phyloP scores from a whole-genome alignment of 1,140 invertebrate species.

The Zaprionus nigranus region DNA sequence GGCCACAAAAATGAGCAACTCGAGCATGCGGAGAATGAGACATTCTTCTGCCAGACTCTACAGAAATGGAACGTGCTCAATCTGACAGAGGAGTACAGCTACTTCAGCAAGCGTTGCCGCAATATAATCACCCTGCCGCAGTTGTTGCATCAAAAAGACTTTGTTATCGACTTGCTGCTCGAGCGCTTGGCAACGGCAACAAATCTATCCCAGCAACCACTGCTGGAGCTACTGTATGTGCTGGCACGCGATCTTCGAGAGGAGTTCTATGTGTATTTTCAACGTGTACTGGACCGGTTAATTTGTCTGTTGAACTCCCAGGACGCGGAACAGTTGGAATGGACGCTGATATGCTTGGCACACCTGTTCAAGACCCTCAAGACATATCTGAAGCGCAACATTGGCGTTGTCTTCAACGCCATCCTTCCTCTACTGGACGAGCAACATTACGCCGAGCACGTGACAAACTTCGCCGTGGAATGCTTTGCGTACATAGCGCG shows the following conservation, averaged over 20 bases:
- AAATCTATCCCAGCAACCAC: slow-evolving; percentile 90
- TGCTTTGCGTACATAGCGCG: slow-evolving; percentile 96
- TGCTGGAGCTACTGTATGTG: slow-evolving; percentile 94
- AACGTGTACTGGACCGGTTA: slow-evolving; percentile 88
- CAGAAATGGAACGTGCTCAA: slow-evolving; percentile 95
- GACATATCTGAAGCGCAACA: slow-evolving; percentile 92
- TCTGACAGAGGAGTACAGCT: slow-evolving; percentile 91
- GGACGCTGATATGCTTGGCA: slow-evolving; percentile 92
- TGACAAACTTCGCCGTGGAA: slow-evolving; percentile 97
- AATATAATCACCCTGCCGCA: slow-evolving; percentile 92
- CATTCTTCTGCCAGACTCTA: slow-evolving; percentile 92
- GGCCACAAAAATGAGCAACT: slow-evolving; percentile 89
- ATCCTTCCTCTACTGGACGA: slow-evolving; percentile 91
- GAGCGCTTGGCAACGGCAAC: slow-evolving; percentile 90
- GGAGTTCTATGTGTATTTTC: slow-evolving; percentile 94
- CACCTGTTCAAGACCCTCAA: slow-evolving; percentile 96
- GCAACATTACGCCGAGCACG: slow-evolving; percentile 89
- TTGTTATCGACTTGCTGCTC: slow-evolving; percentile 89
- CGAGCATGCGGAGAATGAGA: slow-evolving; percentile 87
- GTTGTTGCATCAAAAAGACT: slow-evolving; percentile 91
- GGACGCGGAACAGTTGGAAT: slow-evolving; percentile 92
- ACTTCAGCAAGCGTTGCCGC: slow-evolving; percentile 90
- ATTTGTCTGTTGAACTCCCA: slow-evolving; percentile 91
- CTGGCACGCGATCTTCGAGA: slow-evolving; percentile 93
- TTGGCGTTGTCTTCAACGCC: slow-evolving; percentile 89